Conservation (phyloP, 2,888 invertebrate species). For the Augochlorella aurata region DNA sequence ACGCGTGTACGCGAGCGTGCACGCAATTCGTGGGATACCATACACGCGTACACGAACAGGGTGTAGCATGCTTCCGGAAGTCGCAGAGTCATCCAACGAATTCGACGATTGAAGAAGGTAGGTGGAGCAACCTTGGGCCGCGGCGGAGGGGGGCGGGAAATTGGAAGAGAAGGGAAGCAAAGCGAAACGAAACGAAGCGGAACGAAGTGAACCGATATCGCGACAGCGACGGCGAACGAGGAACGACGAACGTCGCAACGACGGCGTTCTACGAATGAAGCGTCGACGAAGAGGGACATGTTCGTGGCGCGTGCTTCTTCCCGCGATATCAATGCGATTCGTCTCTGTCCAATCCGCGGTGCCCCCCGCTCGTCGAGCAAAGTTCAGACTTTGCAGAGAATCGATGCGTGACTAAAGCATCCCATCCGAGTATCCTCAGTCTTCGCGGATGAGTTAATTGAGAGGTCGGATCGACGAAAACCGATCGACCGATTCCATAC, state of each 20-base stretch:
- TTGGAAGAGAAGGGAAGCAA: background rate
- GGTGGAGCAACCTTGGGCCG: background rate
- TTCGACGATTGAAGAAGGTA: background rate
- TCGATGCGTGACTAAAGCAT: slow-evolving; percentile 75
- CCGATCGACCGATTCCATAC: slow-evolving; percentile 8
- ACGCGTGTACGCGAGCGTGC: background rate
- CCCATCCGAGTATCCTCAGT: slow-evolving; percentile 74
- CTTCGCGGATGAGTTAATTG: slow-evolving; percentile 67
- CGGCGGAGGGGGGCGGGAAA: background rate
- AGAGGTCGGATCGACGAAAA: slow-evolving; percentile 24
- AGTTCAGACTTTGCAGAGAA: slow-evolving; percentile 72
- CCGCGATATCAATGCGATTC: slow-evolving; percentile 72
- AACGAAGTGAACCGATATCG: background rate
- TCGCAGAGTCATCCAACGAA: background rate
- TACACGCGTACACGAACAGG: background rate
- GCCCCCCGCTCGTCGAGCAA: slow-evolving; percentile 73
- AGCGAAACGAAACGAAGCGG: background rate
- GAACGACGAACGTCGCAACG: no score
- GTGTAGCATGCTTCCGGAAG: background rate
- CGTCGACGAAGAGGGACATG: slow-evolving; percentile 66
- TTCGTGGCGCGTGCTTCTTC: slow-evolving; percentile 75
- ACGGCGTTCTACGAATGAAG: background rate
- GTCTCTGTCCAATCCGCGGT: slow-evolving; percentile 74
- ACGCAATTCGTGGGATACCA: background rate
- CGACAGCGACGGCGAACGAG: background rate